A percentile compares a stretch with the other conserved stretches of the same genome.
Conservation (phyloP, 2,113 vertebrate species). For the Ophthalmotilapia sp. region DNA sequence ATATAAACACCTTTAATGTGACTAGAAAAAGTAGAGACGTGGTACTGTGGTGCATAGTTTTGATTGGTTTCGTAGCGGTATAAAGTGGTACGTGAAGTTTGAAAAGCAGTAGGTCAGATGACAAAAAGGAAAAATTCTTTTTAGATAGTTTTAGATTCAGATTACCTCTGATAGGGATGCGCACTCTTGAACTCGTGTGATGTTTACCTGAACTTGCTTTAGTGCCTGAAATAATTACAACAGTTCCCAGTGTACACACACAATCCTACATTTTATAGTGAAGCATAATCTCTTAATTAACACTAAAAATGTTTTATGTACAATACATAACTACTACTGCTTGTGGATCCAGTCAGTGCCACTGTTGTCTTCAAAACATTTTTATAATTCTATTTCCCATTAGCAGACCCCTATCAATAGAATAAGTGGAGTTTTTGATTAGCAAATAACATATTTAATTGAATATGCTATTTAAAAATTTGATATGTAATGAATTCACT, state of each 20-base stretch:
- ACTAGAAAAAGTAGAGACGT: slow-evolving; percentile 9
- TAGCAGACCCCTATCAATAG: not conserved
- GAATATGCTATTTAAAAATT: not conserved
- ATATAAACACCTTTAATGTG: slow-evolving; percentile 35
- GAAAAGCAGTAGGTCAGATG: slow-evolving; percentile 17
- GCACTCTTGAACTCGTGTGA: not conserved
- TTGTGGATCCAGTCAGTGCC: not conserved
- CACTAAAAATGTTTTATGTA: not conserved
- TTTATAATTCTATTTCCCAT: not conserved
- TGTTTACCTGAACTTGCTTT: not conserved
- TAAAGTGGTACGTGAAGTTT: not conserved
- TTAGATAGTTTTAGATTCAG: not conserved
- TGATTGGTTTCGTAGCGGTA: not conserved
- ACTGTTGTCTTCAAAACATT: not conserved
- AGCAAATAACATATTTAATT: slow-evolving; percentile 8
- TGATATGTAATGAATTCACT: not conserved
- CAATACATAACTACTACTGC: not conserved
- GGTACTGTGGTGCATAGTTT: not conserved
- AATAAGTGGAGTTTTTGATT: not conserved
- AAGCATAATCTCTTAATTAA: not conserved
- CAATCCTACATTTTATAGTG: not conserved
- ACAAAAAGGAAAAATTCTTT: not conserved
- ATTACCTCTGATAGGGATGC: not conserved
- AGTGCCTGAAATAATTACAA: not conserved
- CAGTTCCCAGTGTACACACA: not conserved